Evolutionary conservation across 1,140 invertebrate genomes (phyloP), one percentile per base, ranked within the genome.

Genomic region (Chironomus tepperi): DNA sequence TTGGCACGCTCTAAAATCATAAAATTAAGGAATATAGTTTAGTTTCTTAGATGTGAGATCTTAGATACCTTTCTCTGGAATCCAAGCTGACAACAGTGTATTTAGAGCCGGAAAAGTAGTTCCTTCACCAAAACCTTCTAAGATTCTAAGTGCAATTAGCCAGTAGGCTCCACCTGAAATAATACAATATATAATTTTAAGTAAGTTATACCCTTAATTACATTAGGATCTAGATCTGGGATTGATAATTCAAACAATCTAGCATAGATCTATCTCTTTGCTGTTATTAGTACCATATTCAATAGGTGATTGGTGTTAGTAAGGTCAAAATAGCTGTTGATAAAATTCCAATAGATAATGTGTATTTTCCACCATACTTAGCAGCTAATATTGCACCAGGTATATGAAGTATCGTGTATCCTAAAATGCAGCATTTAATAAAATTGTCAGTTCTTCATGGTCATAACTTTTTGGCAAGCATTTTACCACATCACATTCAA

Each of bases 31-130:
- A n/a, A n/a, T n/a, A n/a, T n/a, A n/a, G n/a, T n/a, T n/a, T n/a
- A n/a, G n/a, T n/a, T n/a, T n/a, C n/a, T n/a, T n/a, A n/a, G n/a
- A n/a, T n/a, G n/a, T n/a, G n/a, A n/a, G n/a, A n/a, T n/a, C n/a
- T n/a, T n/a, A n/a, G n/a, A n/a, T n/a, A 57, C 47, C 47, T 57
- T n/a, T 10, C n/a, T 57, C 47, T 0, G 91, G 91, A 0, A 89
- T 89, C 91, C 91, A 93, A 77, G 90, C 86, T 2, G 91, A 89
- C 2, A 93, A 81, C 77, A 93, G 83, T 0, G 88, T 87, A 78
- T 90, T 91, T 43, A 93, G 78, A 0, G 91, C 90, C 3, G 91
- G 91, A 79, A 91, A 92, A 2, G 90, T 92, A 5, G 89, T 90
- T 67, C 91, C 91, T 86, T 92, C 82, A 76, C 90, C 90, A 2